phyloP scores from a whole-genome alignment of 2,113 vertebrate species.

The Danio rerio region DNA sequence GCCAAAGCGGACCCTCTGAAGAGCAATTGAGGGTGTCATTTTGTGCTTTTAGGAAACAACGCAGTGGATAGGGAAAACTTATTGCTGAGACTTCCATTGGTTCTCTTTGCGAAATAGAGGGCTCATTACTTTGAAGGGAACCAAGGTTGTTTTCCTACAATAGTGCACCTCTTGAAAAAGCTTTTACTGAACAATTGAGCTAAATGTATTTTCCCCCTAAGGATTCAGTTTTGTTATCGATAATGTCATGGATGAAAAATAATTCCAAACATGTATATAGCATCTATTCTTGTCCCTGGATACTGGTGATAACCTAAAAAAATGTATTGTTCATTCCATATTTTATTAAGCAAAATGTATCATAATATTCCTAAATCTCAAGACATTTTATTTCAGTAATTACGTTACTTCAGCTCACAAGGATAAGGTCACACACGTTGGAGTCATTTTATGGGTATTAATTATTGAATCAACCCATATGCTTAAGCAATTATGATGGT shows the following conservation, averaged over 20 bases:
- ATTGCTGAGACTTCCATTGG: not conserved
- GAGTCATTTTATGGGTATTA: not conserved
- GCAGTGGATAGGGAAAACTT: not conserved
- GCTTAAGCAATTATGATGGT: not conserved
- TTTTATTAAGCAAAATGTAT: no score
- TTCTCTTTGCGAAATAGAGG: slow-evolving; percentile 22
- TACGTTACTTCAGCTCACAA: not conserved
- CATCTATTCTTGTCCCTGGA: slow-evolving; percentile 11
- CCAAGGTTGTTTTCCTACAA: slow-evolving; percentile 26
- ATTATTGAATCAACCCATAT: not conserved
- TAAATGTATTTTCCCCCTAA: not conserved
- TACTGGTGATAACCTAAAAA: no score
- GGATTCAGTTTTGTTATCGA: slow-evolving; percentile 32
- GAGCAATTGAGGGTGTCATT: slow-evolving; percentile 31
- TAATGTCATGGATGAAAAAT: not conserved
- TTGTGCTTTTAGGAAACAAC: slow-evolving; percentile 13
- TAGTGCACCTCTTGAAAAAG: not conserved
- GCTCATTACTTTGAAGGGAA: slow-evolving; percentile 28
- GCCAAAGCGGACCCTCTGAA: not conserved
- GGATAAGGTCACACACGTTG: not conserved
- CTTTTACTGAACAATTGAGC: not conserved
- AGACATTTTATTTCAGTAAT: not conserved
- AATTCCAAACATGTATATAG: not conserved
- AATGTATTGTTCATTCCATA: no score
- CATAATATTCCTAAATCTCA: not conserved